Evolutionary conservation across 2,888 invertebrate genomes (phyloP), one percentile per base, ranked within the genome.

Genomic region (Thecophora atra): DNA sequence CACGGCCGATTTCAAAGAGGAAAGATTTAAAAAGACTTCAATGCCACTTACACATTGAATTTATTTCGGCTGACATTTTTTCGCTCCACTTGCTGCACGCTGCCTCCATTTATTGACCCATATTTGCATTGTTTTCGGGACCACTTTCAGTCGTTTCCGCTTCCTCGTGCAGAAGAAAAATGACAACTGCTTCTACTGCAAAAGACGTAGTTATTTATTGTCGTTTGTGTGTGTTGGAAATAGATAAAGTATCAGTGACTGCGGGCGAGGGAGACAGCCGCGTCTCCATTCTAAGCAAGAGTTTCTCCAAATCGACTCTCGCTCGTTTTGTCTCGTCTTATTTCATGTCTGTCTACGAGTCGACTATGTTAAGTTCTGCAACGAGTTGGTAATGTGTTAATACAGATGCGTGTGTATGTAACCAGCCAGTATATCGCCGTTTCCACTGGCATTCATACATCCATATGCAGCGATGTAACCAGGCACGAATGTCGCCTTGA

Each of bases 371-470:
- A n/a, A n/a, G n/a, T n/a, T n/a, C n/a, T n/a, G n/a, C n/a, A n/a
- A n/a, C n/a, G n/a, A n/a, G n/a, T n/a, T n/a, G n/a, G n/a, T n/a
- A n/a, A n/a, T n/a, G n/a, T n/a, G n/a, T n/a, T n/a, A n/a, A n/a
- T 26, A 56, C 30, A 60, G n/a, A 60, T 60, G 17, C 15, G n/a
- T 26, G 3, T 3, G 17, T 26, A 15, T 56, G 56, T 56, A 21
- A 15, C 15, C 28, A 30, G 62, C 30, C 62, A 62, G 17, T 37
- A n/a, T 37, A n/a, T 62, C 62, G 7, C 4, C 15, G 30, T 37
- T 37, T 37, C 24, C 65, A 65, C 28, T 52, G 65, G 3, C 65
- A 51, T 64, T 47, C 24, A 65, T 52, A 52, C 52, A 26, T 65
- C 11, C 26, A 21, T 56, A 21, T 56, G 28, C 26, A 26, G 3